Percentiles rank a stretch among this genome's conserved stretches.
phyloP scores from a whole-genome alignment of 1,140 invertebrate species.

The Grapholita molesta region DNA sequence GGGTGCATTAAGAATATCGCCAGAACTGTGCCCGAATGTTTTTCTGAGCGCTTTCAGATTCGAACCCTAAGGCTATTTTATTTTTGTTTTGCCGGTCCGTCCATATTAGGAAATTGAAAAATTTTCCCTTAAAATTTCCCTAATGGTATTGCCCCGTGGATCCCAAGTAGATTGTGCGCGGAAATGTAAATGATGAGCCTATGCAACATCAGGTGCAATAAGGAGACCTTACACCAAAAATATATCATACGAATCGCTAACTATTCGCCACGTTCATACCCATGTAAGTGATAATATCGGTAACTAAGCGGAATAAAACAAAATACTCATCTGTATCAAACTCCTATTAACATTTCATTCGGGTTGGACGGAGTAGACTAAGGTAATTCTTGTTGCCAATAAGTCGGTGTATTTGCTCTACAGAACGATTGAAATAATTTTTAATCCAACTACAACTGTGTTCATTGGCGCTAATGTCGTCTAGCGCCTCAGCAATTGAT shows the following conservation, averaged over 20 bases:
- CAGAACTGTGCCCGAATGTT: conserved; percentile 64
- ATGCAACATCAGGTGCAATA: background rate
- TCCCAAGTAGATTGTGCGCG: background rate
- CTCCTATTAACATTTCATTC: background rate
- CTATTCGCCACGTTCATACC: background rate
- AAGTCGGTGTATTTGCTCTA: background rate
- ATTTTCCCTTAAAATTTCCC: background rate
- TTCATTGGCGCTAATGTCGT: conserved; percentile 3
- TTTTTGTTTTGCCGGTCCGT: conserved; percentile 38
- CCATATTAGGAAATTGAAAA: conserved; percentile 53
- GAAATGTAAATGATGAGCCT: background rate
- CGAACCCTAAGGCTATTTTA: conserved; percentile 69
- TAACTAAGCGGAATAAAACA: no score
- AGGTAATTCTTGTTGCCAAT: background rate
- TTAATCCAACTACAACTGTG: conserved; percentile 6
- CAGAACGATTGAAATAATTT: background rate
- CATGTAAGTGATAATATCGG: background rate
- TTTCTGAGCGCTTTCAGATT: conserved; percentile 73
- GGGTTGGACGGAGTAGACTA: background rate
- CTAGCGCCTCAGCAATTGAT: conserved; percentile 58
- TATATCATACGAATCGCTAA: background rate
- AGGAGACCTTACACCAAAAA: background rate
- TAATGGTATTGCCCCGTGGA: conserved; percentile 11
- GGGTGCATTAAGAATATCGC: conserved; percentile 77
- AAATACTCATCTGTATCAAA: background rate